Conservation (phyloP, 2,888 invertebrate species). For the Eulithis testata region DNA sequence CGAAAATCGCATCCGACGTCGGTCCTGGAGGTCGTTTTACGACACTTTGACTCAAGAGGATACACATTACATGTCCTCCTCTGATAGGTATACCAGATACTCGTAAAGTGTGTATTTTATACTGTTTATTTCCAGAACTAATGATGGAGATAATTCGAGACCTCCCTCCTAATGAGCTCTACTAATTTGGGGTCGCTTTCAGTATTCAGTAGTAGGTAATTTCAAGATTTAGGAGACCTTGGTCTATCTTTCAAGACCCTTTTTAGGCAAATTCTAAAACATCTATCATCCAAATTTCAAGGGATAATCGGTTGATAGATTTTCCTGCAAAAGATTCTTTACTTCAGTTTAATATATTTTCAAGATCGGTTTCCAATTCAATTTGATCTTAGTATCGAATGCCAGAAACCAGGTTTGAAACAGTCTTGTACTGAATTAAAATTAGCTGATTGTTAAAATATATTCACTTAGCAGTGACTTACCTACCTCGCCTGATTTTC, state of each 20-base stretch:
- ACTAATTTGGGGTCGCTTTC: constrained; percentile 18
- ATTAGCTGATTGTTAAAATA: no score
- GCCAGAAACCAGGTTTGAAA: no score
- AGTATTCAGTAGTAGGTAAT: background rate
- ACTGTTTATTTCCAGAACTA: constrained; percentile 39
- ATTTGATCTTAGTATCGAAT: no score
- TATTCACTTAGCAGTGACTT: no score
- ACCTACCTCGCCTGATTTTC: no score
- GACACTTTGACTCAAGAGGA: constrained; percentile 52
- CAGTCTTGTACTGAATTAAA: no score
- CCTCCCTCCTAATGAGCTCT: constrained; percentile 38
- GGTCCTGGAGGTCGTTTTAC: constrained; percentile 56
- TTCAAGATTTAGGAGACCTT: no score
- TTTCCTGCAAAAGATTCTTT: constrained; percentile 6
- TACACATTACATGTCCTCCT: constrained; percentile 41
- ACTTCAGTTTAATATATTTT: constrained; percentile 5
- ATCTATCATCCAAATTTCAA: background rate
- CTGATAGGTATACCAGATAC: constrained; percentile 36
- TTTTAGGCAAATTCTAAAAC: background rate
- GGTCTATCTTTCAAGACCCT: no score
- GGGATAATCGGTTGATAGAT: background rate
- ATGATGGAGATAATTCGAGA: constrained; percentile 38
- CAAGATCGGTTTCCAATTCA: background rate
- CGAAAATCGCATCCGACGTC: constrained; percentile 54
- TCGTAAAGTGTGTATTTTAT: constrained; percentile 42